Percentiles rank a stretch among this genome's conserved stretches.
These are phyloP conservation scores for Ochlodes sylvanus DNA, from an alignment of 2,888 invertebrate genomes.

Conservation along the genomic window DNA sequence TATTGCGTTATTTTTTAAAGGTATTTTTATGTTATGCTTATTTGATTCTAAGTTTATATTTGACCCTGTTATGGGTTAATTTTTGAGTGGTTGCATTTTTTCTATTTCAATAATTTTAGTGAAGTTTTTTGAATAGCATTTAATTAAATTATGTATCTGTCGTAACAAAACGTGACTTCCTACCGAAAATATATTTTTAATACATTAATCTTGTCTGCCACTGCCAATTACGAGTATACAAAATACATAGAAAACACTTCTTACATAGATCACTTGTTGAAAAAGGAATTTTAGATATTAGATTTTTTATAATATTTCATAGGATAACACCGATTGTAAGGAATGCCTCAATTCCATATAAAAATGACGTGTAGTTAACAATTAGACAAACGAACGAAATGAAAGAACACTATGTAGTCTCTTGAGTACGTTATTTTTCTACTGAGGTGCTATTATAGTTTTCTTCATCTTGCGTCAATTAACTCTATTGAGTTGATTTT, in stretches of 20 bases:
- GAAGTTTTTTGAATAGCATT: neutral
- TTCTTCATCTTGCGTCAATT: slow-evolving; percentile 3
- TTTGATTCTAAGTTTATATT: neutral
- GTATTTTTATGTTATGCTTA: slow-evolving; percentile 42
- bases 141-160: neutral
- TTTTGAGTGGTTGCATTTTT: neutral
- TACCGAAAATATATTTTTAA: slow-evolving; percentile 3
- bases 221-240: slow-evolving; percentile 29
- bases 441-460: slow-evolving; percentile 8
- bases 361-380: neutral
- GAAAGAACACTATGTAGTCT: neutral
- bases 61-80: neutral
- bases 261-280: neutral
- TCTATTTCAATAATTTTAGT: slow-evolving; percentile 1
- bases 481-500: neutral
- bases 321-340: neutral
- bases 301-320: neutral
- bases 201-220: slow-evolving; percentile 5
- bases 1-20: slow-evolving; percentile 39
- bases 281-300: neutral
- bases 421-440: neutral
- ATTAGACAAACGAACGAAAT: neutral
- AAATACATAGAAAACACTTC: neutral
- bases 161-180: neutral
- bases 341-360: neutral